A percentile compares a stretch with the other conserved stretches of the same genome.
phyloP scores from a whole-genome alignment of 2,797 vertebrate species.

The Decapterus maruadsi region DNA sequence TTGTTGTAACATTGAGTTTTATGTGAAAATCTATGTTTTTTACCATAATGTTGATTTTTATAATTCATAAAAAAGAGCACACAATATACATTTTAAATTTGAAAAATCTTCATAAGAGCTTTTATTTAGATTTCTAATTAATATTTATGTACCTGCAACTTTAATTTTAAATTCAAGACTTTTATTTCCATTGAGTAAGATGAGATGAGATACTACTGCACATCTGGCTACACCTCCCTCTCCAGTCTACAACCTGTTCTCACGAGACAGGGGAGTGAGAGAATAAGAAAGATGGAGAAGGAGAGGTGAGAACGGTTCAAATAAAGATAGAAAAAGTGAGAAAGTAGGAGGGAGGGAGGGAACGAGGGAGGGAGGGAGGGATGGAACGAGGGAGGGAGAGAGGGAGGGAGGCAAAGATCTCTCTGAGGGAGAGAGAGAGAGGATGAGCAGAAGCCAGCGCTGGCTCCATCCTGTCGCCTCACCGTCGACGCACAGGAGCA shows the following conservation, averaged over 20 bases:
- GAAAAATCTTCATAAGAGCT: too few relatives aligned
- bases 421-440: slow-evolving; percentile 42
- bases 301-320: slow-evolving; percentile 65
- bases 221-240: not conserved
- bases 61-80: too few relatives aligned
- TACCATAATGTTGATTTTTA: too few relatives aligned
- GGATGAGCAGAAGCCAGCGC: slow-evolving; percentile 35
- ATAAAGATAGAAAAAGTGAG: slow-evolving; percentile 64
- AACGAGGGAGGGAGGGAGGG: slow-evolving; percentile 15
- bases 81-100: too few relatives aligned
- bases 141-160: too few relatives aligned
- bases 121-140: too few relatives aligned
- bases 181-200: not conserved
- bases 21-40: not conserved
- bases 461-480: slow-evolving; percentile 45
- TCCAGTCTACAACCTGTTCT: not conserved
- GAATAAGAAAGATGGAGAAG: slow-evolving; percentile 3
- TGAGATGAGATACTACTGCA: not conserved
- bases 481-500: slow-evolving; percentile 54
- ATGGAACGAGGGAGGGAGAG: slow-evolving; percentile 19
- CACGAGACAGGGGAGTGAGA: not conserved
- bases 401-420: slow-evolving; percentile 19
- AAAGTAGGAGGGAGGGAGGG: slow-evolving; percentile 48
- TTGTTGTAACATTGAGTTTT: not conserved
- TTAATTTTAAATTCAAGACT: not conserved